Conservation (phyloP, 1,140 invertebrate genomes). For the Coptotermes formosanus region DNA sequence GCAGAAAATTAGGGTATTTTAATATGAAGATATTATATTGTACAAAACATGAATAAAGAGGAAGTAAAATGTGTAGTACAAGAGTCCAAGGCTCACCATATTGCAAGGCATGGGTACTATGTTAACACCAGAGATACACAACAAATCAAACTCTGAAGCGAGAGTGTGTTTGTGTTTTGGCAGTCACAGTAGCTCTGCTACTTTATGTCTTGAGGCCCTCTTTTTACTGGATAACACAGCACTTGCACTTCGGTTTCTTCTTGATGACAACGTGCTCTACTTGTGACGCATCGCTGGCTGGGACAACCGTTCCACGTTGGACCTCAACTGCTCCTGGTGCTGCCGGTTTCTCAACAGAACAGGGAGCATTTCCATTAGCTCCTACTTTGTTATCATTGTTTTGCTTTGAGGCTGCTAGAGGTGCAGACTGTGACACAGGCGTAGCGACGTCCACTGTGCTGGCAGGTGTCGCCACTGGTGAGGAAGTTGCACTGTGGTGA, state of each 20-base stretch:
- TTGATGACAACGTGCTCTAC: constrained; percentile 83
- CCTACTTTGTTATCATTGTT: constrained; percentile 40
- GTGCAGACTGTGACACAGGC: constrained; percentile 43
- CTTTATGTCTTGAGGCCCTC: no score
- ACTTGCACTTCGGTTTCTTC: constrained; percentile 88
- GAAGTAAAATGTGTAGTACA: not conserved
- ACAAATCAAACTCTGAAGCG: not conserved
- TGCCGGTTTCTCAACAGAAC: constrained; percentile 44
- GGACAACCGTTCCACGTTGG: constrained; percentile 64
- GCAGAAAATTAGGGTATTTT: no score
- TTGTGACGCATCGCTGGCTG: constrained; percentile 68
- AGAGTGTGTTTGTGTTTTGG: not conserved
- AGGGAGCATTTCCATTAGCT: constrained; percentile 24
- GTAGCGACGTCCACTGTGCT: constrained; percentile 37
- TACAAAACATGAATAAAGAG: constrained; percentile 6
- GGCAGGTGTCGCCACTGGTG: constrained; percentile 36
- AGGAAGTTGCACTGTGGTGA: not conserved
- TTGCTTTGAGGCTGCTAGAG: constrained; percentile 29
- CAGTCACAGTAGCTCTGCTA: not conserved
- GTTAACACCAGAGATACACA: no score
- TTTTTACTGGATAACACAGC: constrained; percentile 80
- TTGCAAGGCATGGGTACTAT: no score
- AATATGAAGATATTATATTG: not conserved
- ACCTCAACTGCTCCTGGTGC: constrained; percentile 62
- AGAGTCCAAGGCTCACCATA: no score